phyloP scores from a whole-genome alignment of 2,888 invertebrate genomes.

The Hirtodrosophila duncani region DNA sequence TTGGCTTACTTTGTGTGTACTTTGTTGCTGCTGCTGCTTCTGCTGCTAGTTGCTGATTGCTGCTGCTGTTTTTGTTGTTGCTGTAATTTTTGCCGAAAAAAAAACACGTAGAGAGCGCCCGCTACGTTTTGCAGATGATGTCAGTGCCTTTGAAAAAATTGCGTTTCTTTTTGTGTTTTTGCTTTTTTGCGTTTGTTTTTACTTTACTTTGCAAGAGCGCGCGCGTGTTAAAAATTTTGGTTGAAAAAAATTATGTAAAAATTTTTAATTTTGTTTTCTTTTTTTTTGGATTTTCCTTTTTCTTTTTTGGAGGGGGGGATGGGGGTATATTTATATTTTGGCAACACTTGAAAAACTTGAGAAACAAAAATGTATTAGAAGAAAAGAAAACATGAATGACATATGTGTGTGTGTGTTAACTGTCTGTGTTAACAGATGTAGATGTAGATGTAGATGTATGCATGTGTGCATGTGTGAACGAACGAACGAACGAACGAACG shows the following conservation, averaged over 20 bases:
- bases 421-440: too few species aligned
- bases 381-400: constrained; percentile 4
- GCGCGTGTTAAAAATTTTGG: constrained; percentile 6
- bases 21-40: constrained; percentile 17
- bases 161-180: constrained; percentile 21
- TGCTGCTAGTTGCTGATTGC: too few species aligned
- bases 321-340: too few species aligned
- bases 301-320: too few species aligned
- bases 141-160: constrained; percentile 48
- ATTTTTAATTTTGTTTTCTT: constrained; percentile 4
- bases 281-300: neutral
- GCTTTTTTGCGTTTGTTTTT: constrained; percentile 31
- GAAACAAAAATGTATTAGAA: constrained; percentile 5
- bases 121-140: constrained; percentile 54
- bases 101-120: constrained; percentile 6
- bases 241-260: constrained; percentile 11
- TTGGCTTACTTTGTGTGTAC: constrained; percentile 22
- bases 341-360: constrained; percentile 19
- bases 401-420: neutral
- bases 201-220: constrained; percentile 9
- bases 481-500: constrained; percentile 21
- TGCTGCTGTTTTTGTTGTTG: neutral
- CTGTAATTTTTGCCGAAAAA: constrained; percentile 2
- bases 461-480: constrained; percentile 45
- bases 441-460: too few species aligned